Conservation (phyloP, 2,113 vertebrate species). For the Aramus guarauna region DNA sequence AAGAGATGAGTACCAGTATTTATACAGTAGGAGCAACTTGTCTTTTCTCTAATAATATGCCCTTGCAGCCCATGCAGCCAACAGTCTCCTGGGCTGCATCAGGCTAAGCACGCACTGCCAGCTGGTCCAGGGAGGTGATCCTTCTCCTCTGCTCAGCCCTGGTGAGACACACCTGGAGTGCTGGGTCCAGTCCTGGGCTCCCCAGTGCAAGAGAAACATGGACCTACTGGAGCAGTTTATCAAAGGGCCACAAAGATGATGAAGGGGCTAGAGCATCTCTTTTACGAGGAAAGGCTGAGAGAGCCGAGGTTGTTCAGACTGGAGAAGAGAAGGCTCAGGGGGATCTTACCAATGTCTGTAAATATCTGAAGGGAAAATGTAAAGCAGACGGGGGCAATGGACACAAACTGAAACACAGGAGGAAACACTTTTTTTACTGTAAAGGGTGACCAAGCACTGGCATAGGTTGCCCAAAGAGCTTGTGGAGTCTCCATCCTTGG, state of each 20-base stretch:
- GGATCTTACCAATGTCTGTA: not conserved
- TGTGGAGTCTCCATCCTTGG: not conserved
- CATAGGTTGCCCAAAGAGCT: not conserved
- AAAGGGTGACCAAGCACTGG: not conserved
- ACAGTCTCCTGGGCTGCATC: not conserved
- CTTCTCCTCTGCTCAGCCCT: not conserved
- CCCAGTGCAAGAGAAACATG: not conserved
- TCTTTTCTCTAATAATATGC: not conserved
- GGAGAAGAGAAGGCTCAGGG: not conserved
- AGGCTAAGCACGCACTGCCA: not conserved
- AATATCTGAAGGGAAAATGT: not conserved
- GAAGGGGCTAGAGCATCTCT: not conserved
- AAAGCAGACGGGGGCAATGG: not conserved
- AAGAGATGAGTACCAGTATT: not conserved
- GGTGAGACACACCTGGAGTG: not conserved
- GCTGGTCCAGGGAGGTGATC: not conserved
- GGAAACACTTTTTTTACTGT: not conserved
- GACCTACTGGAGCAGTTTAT: not conserved
- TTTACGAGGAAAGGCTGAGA: not conserved
- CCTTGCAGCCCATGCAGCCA: rapidly evolving
- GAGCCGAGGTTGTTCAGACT: not conserved
- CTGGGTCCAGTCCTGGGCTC: not conserved
- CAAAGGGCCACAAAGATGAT: not conserved
- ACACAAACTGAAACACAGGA: not conserved
- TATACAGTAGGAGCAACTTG: not conserved